phyloP scores from a whole-genome alignment of 2,888 invertebrate species.

The Apeira syringaria region DNA sequence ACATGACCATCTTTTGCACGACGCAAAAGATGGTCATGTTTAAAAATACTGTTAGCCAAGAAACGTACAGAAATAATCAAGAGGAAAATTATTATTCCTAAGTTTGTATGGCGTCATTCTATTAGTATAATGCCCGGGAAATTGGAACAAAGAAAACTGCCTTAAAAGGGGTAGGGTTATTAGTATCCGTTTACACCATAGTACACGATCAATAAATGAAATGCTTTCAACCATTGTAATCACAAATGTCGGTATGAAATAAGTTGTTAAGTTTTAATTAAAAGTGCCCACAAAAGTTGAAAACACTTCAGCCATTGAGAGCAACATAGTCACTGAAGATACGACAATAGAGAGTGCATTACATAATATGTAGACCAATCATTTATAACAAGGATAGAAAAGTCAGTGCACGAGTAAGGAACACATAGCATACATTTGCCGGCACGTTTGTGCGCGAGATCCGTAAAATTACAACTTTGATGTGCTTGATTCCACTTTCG shows the following conservation, averaged over 20 bases:
- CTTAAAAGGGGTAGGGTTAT: background rate
- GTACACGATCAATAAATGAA: slow-evolving; percentile 2
- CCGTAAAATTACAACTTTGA: slow-evolving; percentile 28
- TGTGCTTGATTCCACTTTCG: slow-evolving; percentile 27
- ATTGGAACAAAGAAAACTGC: background rate
- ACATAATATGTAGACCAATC: slow-evolving; percentile 7
- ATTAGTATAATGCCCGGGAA: background rate
- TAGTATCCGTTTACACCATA: slow-evolving; percentile 1
- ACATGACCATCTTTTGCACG: no score
- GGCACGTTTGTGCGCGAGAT: slow-evolving; percentile 25
- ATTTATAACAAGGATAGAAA: slow-evolving; percentile 7
- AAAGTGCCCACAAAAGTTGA: background rate
- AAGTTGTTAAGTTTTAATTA: background rate
- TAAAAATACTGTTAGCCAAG: no score
- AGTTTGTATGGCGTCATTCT: no score
- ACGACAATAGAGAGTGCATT: slow-evolving; percentile 17
- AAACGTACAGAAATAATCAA: no score
- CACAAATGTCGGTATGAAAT: background rate
- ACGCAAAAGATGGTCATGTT: no score
- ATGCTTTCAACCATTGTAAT: slow-evolving; percentile 1
- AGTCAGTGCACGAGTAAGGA: slow-evolving; percentile 15
- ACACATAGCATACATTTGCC: slow-evolving; percentile 27
- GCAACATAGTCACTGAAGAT: slow-evolving; percentile 7
- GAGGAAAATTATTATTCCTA: no score
- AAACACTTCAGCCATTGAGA: slow-evolving; percentile 7